Evolutionary conservation across 1,140 invertebrate species (phyloP), one percentile per base, ranked within the genome.

Genomic region (Diorhabda sublineata): DNA sequence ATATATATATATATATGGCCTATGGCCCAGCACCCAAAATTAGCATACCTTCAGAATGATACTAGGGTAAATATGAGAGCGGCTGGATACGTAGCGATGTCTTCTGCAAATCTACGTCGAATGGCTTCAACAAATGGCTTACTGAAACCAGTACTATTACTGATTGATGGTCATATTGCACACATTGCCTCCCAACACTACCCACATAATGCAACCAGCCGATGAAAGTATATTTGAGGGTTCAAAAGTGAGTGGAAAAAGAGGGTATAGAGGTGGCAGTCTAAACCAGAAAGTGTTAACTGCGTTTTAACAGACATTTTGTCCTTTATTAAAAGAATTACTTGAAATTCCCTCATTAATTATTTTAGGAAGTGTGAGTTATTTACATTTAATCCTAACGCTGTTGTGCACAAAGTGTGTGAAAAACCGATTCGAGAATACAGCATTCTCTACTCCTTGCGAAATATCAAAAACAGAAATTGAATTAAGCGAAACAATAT

Each of bases 141-240:
- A 26, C 26, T 26, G 26, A 26, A 26, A 26, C 26, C 26, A 26
- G 26, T 26, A 26, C 26, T 81, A 5, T 52, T 82, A 41, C 77
- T 84, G 58, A 66, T 82, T n/a, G 81, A 83, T 76, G 81, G 82
- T 2, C 80, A 83, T 71, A 66, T 69, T 84, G 56, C 78, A 81
- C 52, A 76, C 78, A n/a, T 72, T 84, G 5, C 75, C 74, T 5
- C 80, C 82, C 1, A 83, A 82, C 71, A 72, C 80, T 5, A 82
- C 82, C 5, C 82, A 83, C 68, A 77, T 83, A 4, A 67, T 83
- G 52, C 81, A 83, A 67, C 80, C 81, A 9, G 76, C 80, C n/a
- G 79, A 82, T 69, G 79, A 83, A 42, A 61, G 70, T 58, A 73
- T 82, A 3, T 84, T 82, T 63, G 70, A 67, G 73, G 75, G 45